These are phyloP conservation scores for Champsocephalus esox DNA, from an alignment of 2,797 vertebrate genomes.

Conservation along the genomic window DNA sequence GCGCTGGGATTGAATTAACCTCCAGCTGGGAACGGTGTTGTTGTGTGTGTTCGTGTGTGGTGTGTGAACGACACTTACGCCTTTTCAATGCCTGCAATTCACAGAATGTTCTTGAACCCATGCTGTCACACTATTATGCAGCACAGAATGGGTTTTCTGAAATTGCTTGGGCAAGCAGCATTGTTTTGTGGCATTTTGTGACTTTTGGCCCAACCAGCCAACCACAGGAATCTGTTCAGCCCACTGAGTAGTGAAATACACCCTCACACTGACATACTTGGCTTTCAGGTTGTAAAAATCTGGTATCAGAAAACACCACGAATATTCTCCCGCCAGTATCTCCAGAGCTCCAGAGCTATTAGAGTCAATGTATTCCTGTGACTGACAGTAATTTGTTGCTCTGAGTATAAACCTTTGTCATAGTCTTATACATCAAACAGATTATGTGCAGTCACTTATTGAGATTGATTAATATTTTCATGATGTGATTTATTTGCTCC, in stretches of 20 bases:
- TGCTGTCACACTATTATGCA: conserved; percentile 50
- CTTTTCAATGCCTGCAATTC: conserved; percentile 61
- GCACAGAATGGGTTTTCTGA: conserved; percentile 53
- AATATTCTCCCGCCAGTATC: conserved; percentile 44
- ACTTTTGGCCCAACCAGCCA: conserved; percentile 63
- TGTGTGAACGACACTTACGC: conserved; percentile 63
- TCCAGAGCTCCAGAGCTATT: conserved; percentile 52
- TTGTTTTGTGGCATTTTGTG: conserved; percentile 56
- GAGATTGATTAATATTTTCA: conserved; percentile 81
- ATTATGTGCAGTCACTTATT: conserved; percentile 76
- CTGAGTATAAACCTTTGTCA: conserved; percentile 72
- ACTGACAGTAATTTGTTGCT: conserved; percentile 72
- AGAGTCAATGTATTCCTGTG: conserved; percentile 46
- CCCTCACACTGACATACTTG: conserved; percentile 23
- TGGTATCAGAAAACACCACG: conserved; percentile 2
- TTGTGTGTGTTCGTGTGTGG: conserved; percentile 63
- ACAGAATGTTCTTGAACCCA: conserved; percentile 52
- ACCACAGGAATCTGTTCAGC: conserved; percentile 50
- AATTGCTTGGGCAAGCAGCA: conserved; percentile 59
- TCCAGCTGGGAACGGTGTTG: conserved; percentile 68
- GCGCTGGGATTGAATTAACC: conserved; percentile 82
- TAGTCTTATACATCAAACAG: conserved; percentile 75
- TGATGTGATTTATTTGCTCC: conserved; percentile 76
- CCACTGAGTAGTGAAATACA: conserved; percentile 47
- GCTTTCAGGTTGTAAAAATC: conserved; percentile 28